These are phyloP conservation scores for Anoplopoma fimbria DNA, from an alignment of 2,113 vertebrate species.

Conservation along the genomic window DNA sequence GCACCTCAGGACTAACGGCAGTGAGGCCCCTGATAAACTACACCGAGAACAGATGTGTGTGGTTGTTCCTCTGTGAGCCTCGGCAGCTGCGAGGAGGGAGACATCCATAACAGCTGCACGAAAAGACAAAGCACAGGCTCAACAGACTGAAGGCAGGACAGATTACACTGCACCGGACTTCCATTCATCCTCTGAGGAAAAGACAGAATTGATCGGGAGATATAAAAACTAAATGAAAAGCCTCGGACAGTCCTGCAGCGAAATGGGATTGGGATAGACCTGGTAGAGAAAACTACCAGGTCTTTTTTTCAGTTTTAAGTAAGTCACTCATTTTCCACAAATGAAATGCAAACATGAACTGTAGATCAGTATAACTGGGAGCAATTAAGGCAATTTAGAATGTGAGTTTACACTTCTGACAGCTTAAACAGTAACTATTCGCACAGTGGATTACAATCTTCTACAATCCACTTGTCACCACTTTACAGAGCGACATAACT, in stretches of 20 bases:
- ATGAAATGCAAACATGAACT: constrained; percentile 50
- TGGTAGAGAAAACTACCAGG: constrained; percentile 17
- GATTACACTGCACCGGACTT: constrained; percentile 54
- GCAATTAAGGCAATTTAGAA: constrained; percentile 26
- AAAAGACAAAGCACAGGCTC: constrained; percentile 67
- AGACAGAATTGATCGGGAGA: constrained; percentile 64
- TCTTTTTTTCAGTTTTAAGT: constrained; percentile 38
- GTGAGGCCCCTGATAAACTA: constrained; percentile 16
- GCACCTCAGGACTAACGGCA: constrained; percentile 16
- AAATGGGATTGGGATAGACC: constrained; percentile 60
- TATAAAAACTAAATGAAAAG: constrained; percentile 56
- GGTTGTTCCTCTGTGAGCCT: constrained; percentile 18
- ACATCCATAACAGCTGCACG: constrained; percentile 60
- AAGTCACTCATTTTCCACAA: constrained; percentile 38
- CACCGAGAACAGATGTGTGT: constrained; percentile 13
- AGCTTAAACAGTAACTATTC: neutral
- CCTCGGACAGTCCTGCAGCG: constrained; percentile 36
- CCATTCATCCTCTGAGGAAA: constrained; percentile 67
- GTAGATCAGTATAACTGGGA: constrained; percentile 6
- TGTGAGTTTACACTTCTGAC: constrained; percentile 1
- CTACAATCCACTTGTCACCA: constrained; percentile 9
- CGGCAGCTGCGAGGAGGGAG: constrained; percentile 42
- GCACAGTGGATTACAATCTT: neutral
- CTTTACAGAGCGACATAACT: neutral
- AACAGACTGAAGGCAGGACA: constrained; percentile 63